phyloP scores from a whole-genome alignment of 1,140 invertebrate species.

The Onthophagus taurus region DNA sequence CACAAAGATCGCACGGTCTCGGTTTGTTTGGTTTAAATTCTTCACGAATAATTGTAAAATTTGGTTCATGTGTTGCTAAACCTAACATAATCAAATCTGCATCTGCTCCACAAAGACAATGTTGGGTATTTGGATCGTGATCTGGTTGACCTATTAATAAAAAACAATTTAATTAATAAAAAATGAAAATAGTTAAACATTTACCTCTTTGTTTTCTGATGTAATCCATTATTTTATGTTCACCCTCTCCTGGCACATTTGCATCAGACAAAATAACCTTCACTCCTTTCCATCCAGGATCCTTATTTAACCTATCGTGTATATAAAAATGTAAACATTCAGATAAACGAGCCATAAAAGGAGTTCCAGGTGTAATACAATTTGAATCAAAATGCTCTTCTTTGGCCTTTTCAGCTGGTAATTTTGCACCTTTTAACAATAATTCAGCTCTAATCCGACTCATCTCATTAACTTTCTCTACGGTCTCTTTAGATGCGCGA shows the following conservation, averaged over 20 bases:
- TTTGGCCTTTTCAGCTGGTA: slow-evolving; percentile 87
- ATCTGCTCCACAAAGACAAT: slow-evolving; percentile 96
- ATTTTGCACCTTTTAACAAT: slow-evolving; percentile 58
- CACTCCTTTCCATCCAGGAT: slow-evolving; percentile 91
- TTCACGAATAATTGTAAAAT: slow-evolving; percentile 96
- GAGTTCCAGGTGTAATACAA: slow-evolving; percentile 97
- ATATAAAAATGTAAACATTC: slow-evolving; percentile 94
- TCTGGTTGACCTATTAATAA: slow-evolving; percentile 68
- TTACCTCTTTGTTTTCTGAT: slow-evolving; percentile 86
- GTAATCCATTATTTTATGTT: slow-evolving; percentile 99
- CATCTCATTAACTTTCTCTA: slow-evolving; percentile 84
- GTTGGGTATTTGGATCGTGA: slow-evolving; percentile 96
- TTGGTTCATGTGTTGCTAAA: slow-evolving; percentile 95
- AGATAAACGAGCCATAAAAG: slow-evolving; percentile 94
- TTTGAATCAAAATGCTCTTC: slow-evolving; percentile 96
- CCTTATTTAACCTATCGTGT: slow-evolving; percentile 87
- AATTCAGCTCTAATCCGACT: slow-evolving; percentile 68
- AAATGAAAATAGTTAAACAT: not conserved
- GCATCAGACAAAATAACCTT: slow-evolving; percentile 97
- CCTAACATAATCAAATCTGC: slow-evolving; percentile 99
- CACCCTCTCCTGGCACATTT: slow-evolving; percentile 96
- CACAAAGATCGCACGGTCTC: slow-evolving; percentile 92
- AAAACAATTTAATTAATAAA: slow-evolving; percentile 4
- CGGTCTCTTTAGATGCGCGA: slow-evolving; percentile 89
- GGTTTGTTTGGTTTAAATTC: slow-evolving; percentile 98